phyloP scores from a whole-genome alignment of 2,113 vertebrate species.

The Stomatorhinus ivindoensis region DNA sequence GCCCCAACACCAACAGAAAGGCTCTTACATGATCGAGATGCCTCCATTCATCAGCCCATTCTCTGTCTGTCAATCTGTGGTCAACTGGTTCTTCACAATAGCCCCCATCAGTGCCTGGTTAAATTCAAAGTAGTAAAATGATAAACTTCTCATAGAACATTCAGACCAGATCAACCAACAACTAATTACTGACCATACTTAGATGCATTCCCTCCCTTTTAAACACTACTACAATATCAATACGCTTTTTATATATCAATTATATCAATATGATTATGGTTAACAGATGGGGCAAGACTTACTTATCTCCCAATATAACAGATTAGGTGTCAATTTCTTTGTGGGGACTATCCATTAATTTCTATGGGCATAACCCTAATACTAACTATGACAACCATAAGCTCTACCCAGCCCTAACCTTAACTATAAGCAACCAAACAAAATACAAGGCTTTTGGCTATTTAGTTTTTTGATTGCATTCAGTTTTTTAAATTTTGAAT shows the following conservation, averaged over 20 bases:
- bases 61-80: constrained; percentile 91
- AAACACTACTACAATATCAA: neutral
- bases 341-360: too few species aligned
- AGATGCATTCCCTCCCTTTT: neutral
- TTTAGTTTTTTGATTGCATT: too few species aligned
- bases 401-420: too few species aligned
- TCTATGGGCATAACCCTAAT: too few species aligned
- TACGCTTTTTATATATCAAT: neutral
- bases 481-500: too few species aligned
- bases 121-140: constrained; percentile 9
- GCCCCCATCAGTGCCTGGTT: constrained; percentile 79
- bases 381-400: too few species aligned
- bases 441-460: too few species aligned
- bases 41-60: constrained; percentile 98
- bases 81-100: constrained; percentile 94
- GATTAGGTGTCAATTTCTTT: too few species aligned
- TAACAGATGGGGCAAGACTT: neutral
- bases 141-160: neutral
- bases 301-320: neutral
- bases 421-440: too few species aligned
- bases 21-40: constrained; percentile 93
- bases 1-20: neutral
- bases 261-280: neutral
- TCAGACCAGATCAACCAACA: neutral
- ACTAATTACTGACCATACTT: neutral